phyloP scores from a whole-genome alignment of 2,888 invertebrate species.

The Drosophila niveifrons region DNA sequence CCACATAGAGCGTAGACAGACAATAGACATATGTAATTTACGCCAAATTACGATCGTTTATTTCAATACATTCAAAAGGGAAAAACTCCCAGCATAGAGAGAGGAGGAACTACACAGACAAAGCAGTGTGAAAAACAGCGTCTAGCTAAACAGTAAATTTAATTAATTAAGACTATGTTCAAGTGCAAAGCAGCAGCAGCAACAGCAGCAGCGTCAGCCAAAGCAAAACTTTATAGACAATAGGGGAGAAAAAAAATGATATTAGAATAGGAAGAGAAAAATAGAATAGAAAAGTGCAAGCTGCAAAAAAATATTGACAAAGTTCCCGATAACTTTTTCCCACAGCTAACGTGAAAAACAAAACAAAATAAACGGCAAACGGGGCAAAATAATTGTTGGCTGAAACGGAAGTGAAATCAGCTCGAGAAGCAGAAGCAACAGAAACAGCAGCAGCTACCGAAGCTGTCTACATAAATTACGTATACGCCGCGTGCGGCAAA shows the following conservation, averaged over 20 bases:
- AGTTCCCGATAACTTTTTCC: conserved; percentile 36
- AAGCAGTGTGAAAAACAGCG: conserved; percentile 34
- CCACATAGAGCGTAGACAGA: conserved; percentile 17
- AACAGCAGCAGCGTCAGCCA: background rate
- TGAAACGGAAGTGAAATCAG: conserved; percentile 59
- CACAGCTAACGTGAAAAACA: conserved; percentile 39
- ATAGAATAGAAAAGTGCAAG: conserved; percentile 21
- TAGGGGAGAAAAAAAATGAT: conserved; percentile 22
- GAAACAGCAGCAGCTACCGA: conserved; percentile 26
- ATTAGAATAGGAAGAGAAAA: conserved; percentile 1
- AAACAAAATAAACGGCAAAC: conserved; percentile 21
- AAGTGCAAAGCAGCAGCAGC: conserved; percentile 40
- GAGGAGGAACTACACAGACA: conserved; percentile 5
- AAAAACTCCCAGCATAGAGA: conserved; percentile 35
- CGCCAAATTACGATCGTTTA: conserved; percentile 46
- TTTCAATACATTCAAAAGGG: conserved; percentile 31
- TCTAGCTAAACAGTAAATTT: conserved; percentile 50
- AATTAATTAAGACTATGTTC: conserved; percentile 60
- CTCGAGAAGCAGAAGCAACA: conserved; percentile 18
- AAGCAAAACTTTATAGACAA: conserved; percentile 56
- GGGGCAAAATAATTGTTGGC: conserved; percentile 53
- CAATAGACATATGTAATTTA: conserved; percentile 37
- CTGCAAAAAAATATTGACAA: conserved; percentile 37
- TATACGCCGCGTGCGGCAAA: conserved; percentile 57
- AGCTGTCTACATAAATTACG: conserved; percentile 50